A percentile compares a stretch with the other conserved stretches of the same genome.
Conservation (phyloP, 2,797 vertebrate genomes). For the Acrossocheilus fasciatus region DNA sequence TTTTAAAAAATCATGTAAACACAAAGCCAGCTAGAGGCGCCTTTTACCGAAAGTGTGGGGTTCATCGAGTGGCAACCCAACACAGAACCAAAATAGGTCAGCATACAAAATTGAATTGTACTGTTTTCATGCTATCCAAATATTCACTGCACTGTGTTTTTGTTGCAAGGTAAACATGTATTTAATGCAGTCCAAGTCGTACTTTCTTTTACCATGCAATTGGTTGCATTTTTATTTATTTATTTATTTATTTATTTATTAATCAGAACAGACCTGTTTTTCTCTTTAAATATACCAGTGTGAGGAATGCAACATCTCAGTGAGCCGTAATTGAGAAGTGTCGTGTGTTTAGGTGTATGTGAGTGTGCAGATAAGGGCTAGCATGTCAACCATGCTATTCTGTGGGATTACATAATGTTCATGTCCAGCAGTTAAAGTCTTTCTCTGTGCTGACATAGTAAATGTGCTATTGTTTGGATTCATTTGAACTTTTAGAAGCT, state of each 20-base stretch:
- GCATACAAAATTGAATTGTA: background rate
- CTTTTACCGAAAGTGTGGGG: background rate
- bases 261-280: too few species aligned
- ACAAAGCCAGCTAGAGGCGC: background rate
- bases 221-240: background rate
- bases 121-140: background rate
- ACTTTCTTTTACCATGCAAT: background rate
- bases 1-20: background rate
- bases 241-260: too few species aligned
- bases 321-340: background rate
- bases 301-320: slow-evolving; percentile 47
- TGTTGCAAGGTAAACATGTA: background rate
- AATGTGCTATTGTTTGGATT: slow-evolving; percentile 1
- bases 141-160: background rate
- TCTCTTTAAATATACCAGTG: background rate
- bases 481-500: background rate
- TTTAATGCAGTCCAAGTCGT: background rate
- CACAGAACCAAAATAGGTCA: background rate
- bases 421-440: background rate
- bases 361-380: background rate
- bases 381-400: background rate
- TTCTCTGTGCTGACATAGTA: background rate
- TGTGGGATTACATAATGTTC: background rate
- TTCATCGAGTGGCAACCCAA: background rate
- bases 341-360: slow-evolving; percentile 1